Evolutionary conservation across 2,113 vertebrate genomes (phyloP), one percentile per base, ranked within the genome.

Genomic region (Ancistrus triradiatus): DNA sequence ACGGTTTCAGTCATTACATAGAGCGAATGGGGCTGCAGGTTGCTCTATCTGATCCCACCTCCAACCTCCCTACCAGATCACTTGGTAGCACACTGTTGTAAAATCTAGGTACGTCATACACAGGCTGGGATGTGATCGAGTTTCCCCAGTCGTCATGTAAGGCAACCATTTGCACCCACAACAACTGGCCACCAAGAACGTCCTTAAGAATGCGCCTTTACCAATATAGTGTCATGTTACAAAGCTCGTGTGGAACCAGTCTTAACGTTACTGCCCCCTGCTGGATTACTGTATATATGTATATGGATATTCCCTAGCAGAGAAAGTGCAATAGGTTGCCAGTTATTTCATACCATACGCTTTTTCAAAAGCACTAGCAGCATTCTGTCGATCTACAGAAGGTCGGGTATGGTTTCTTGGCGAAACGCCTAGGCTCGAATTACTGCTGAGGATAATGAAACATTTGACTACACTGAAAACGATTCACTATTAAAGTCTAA

Each of bases 281-380:
- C 8, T 5, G 24, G 28, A 8, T 31, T 19, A 35, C 58, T 27
- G 42, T 56, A 21, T 13, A 10, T 49, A 24, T 13, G 8, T 6
- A n/a, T n/a, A n/a, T n/a, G n/a, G 24, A 61, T 18, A 50, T 14
- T 44, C 35, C 25, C 27, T 57, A 49, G 3, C 13, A 51, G 40
- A 66, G 55, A 71, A 55, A 66, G 58, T 51, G 46, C 70, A 52
- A 15, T 35, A 14, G 31, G 31, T 49, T 63, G 4, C 1, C 11
- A 40, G n/a, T 57, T 56, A 62, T 60, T 50, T 49, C 28, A 43
- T 50, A 51, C 1, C 17, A 38, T 25, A 9, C 33, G 22, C 47
- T 63, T 66, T 53, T 31, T 31, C 3, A 17, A 47, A 66, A 58
- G 70, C 52, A 47, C 35, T 59, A 42, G 53, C 55, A 37, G 53